Evolutionary conservation across 2,888 invertebrate genomes (phyloP).

Genomic region (Ennomos erosarius): DNA sequence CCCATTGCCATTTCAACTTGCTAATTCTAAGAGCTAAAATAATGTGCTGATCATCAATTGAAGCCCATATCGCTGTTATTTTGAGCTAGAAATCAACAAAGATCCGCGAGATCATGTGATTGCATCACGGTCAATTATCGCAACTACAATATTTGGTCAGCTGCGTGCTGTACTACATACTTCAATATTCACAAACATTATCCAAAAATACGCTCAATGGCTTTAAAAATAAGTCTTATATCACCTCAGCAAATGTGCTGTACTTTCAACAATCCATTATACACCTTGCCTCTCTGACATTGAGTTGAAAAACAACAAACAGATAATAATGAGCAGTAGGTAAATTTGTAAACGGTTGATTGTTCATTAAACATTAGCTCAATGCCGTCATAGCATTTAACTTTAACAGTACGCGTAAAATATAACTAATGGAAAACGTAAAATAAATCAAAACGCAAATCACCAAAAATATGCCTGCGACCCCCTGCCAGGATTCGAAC

Average conservation of each 20-base stretch:
- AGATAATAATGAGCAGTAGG: slow-evolving; percentile 30
- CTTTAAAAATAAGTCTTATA: slow-evolving; percentile 31
- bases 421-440: slow-evolving; percentile 42
- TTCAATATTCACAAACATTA: slow-evolving; percentile 35
- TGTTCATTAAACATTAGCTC: slow-evolving; percentile 70
- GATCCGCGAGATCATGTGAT: slow-evolving; percentile 73
- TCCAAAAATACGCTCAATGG: slow-evolving; percentile 39
- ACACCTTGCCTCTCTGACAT: slow-evolving; percentile 46
- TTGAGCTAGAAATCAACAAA: slow-evolving; percentile 37
- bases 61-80: slow-evolving; percentile 2
- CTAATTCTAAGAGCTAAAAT: no score
- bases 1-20: no score
- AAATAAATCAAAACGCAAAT: slow-evolving; percentile 26
- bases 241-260: slow-evolving; percentile 27
- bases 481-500: slow-evolving; percentile 88
- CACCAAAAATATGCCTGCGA: slow-evolving; percentile 58
- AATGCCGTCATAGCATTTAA: slow-evolving; percentile 62
- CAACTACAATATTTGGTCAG: slow-evolving; percentile 84
- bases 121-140: slow-evolving; percentile 84
- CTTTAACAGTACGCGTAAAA: slow-evolving; percentile 67
- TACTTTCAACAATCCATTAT: slow-evolving; percentile 49
- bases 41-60: no score
- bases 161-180: slow-evolving; percentile 71
- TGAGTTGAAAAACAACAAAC: slow-evolving; percentile 49
- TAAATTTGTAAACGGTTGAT: slow-evolving; percentile 60